Conservation (phyloP, 2,888 invertebrate species). For the Eudasyphora cyanicolor region DNA sequence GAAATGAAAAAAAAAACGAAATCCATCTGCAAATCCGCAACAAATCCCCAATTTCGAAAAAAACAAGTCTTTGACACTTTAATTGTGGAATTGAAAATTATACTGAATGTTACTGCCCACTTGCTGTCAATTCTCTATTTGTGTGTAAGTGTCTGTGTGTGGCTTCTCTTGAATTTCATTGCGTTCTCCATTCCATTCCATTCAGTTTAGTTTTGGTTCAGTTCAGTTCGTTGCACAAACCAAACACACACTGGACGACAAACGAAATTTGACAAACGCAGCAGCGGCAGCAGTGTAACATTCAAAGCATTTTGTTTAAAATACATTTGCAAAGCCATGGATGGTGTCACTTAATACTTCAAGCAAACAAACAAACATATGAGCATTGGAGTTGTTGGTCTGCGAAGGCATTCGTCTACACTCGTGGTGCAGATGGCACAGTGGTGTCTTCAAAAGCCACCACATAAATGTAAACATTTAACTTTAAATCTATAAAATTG, state of each 20-base stretch:
- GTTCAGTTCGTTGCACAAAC: conserved; percentile 12
- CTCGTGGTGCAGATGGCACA: too few species aligned
- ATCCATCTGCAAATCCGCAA: conserved; percentile 46
- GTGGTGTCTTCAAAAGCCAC: neutral
- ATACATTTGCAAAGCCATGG: conserved; percentile 34
- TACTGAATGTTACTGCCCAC: conserved; percentile 58
- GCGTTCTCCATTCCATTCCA: neutral
- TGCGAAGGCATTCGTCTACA: neutral
- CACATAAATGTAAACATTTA: too few species aligned
- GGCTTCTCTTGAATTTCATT: too few species aligned
- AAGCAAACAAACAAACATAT: conserved; percentile 27
- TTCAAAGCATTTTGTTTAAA: conserved; percentile 37
- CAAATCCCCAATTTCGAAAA: conserved; percentile 35
- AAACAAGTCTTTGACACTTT: conserved; percentile 63
- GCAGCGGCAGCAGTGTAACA: conserved; percentile 6
- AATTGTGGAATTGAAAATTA: conserved; percentile 50
- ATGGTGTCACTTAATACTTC: conserved; percentile 46
- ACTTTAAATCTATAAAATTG: too few species aligned
- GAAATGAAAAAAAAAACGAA: neutral
- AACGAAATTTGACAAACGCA: conserved; percentile 36
- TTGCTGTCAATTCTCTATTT: conserved; percentile 54
- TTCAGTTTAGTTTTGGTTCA: neutral
- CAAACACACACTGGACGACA: neutral
- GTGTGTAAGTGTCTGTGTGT: neutral
- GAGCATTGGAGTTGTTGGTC: conserved; percentile 4